These are phyloP conservation scores for Boulengerochromis microlepis DNA, from an alignment of 2,113 vertebrate genomes.

Conservation along the genomic window DNA sequence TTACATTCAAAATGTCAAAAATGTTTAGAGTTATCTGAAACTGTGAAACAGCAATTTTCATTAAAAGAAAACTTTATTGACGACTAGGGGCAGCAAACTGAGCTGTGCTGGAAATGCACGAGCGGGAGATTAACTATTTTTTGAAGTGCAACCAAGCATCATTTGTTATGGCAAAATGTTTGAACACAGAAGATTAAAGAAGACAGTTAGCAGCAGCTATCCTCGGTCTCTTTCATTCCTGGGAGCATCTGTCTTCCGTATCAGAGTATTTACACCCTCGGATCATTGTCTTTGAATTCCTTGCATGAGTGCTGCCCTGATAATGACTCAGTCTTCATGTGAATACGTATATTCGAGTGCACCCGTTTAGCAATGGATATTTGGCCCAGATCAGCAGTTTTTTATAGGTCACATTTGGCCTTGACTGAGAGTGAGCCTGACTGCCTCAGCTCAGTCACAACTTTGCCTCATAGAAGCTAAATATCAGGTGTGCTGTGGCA, in stretches of 20 bases:
- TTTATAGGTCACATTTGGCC: not conserved
- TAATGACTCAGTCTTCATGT: not conserved
- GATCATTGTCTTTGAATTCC: not conserved
- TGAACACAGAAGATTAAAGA: not conserved
- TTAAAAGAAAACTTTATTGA: not conserved
- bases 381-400: not conserved
- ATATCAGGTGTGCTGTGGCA: not conserved
- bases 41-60: not conserved
- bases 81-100: not conserved
- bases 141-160: not conserved
- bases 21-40: not conserved
- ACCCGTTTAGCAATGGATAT: not conserved
- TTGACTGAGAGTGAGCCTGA: not conserved
- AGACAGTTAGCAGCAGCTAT: not conserved
- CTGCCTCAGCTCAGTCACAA: not conserved
- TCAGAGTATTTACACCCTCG: not conserved
- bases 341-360: not conserved
- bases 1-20: not conserved
- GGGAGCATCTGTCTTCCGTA: not conserved
- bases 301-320: not conserved
- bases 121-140: not conserved
- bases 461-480: not conserved
- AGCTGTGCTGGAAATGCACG: not conserved
- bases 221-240: not conserved
- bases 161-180: not conserved